These are phyloP conservation scores for Anolis apletophallus DNA, from an alignment of 2,797 vertebrate genomes.

Conservation along the genomic window DNA sequence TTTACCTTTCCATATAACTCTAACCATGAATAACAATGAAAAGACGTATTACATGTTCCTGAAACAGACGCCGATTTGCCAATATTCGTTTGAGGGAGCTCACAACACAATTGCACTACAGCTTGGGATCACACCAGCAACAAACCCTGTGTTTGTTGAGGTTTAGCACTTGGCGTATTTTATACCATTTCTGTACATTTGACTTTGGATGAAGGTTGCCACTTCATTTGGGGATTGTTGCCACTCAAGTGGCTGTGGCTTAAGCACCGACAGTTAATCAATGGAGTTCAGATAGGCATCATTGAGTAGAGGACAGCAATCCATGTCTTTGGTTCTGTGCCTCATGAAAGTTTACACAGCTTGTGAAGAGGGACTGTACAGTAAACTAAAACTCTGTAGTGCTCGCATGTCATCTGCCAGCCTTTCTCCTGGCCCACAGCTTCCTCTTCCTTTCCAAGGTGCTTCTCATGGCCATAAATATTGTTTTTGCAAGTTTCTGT, in stretches of 20 bases:
- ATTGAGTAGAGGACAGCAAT: background rate
- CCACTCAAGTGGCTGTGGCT: background rate
- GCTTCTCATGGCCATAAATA: slow-evolving; percentile 43
- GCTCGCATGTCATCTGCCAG: slow-evolving; percentile 35
- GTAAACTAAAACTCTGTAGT: slow-evolving; percentile 39
- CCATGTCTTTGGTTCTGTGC: slow-evolving; percentile 32
- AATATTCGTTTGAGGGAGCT: background rate
- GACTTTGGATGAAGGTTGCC: background rate
- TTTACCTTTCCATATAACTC: no score
- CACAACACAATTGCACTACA: background rate
- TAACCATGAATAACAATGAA: background rate
- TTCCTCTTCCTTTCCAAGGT: slow-evolving; percentile 30
- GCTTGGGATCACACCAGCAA: background rate
- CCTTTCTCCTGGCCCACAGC: background rate
- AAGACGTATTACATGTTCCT: background rate
- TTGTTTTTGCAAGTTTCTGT: slow-evolving; percentile 33
- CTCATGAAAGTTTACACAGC: slow-evolving; percentile 50
- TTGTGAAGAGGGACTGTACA: slow-evolving; percentile 34
- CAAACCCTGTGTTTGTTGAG: background rate
- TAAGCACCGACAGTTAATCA: background rate
- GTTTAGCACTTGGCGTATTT: background rate
- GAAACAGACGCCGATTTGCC: background rate
- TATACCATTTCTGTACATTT: background rate
- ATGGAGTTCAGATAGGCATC: background rate
- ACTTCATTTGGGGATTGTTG: background rate